These are phyloP conservation scores for Malthinus seriepunctatus DNA, from an alignment of 2,888 invertebrate species.

Conservation along the genomic window DNA sequence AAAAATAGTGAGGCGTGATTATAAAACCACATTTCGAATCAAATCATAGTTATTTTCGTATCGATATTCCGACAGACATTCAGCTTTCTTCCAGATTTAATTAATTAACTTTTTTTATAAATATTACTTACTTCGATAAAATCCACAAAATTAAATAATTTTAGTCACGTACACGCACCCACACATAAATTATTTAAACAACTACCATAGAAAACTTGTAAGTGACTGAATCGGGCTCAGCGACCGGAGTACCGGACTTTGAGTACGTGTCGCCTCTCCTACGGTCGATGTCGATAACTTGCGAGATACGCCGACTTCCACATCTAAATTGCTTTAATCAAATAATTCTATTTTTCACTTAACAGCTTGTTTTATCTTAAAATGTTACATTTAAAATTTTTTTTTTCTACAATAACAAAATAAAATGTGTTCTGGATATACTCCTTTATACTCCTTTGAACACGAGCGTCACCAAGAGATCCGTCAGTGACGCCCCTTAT, in stretches of 20 bases:
- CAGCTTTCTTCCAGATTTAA: neutral
- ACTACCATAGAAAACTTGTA: constrained; percentile 9
- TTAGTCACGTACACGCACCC: constrained; percentile 25
- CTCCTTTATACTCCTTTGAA: too few relatives aligned
- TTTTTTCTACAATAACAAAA: neutral
- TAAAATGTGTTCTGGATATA: too few relatives aligned
- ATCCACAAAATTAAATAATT: constrained; percentile 21
- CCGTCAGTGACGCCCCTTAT: too few relatives aligned
- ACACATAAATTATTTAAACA: constrained; percentile 12
- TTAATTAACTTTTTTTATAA: neutral
- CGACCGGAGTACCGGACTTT: constrained; percentile 32
- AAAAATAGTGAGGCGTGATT: neutral
- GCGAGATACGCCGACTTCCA: constrained; percentile 15
- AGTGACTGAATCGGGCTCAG: constrained; percentile 30
- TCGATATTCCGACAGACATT: neutral
- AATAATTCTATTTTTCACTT: neutral
- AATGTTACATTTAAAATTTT: constrained; percentile 8
- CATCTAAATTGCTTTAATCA: constrained; percentile 8
- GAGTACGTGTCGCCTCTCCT: constrained; percentile 27
- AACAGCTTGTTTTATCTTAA: constrained; percentile 8
- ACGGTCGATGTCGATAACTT: constrained; percentile 9
- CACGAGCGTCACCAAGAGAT: too few relatives aligned
- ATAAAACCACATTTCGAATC: neutral
- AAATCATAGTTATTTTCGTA: neutral
- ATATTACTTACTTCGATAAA: constrained; percentile 20